phyloP scores from a whole-genome alignment of 2,797 vertebrate genomes.

The Scomberomorus guttatus region DNA sequence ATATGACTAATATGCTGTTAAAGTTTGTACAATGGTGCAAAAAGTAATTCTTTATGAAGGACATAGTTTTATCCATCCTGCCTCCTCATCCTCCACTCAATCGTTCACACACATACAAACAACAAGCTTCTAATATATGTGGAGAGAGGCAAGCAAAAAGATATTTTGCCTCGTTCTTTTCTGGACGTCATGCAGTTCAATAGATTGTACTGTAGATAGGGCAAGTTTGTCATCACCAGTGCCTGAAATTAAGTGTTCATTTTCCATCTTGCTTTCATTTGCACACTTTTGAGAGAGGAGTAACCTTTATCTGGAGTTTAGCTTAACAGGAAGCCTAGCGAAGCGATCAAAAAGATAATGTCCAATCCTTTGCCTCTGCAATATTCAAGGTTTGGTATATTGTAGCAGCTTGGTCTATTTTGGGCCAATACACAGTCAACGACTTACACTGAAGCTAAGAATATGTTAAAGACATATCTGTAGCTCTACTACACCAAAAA shows the following conservation, averaged over 20 bases:
- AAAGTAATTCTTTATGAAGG: not conserved
- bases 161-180: not conserved
- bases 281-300: not conserved
- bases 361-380: not conserved
- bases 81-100: too few species aligned
- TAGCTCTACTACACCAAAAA: not conserved
- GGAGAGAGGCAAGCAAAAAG: not conserved
- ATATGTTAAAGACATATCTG: not conserved
- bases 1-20: not conserved
- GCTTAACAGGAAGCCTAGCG: not conserved
- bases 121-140: not conserved
- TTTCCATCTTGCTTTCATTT: not conserved
- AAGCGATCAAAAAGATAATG: constrained; percentile 3
- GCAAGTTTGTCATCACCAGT: not conserved
- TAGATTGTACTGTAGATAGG: not conserved
- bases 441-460: not conserved
- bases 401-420: not conserved
- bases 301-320: not conserved
- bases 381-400: not conserved
- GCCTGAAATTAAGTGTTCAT: not conserved
- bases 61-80: too few species aligned
- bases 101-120: not conserved
- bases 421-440: not conserved
- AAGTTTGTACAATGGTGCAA: not conserved
- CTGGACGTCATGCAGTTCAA: too few species aligned